Conservation (phyloP, 1,140 invertebrate genomes). For the Caenorhabditis remanei region DNA sequence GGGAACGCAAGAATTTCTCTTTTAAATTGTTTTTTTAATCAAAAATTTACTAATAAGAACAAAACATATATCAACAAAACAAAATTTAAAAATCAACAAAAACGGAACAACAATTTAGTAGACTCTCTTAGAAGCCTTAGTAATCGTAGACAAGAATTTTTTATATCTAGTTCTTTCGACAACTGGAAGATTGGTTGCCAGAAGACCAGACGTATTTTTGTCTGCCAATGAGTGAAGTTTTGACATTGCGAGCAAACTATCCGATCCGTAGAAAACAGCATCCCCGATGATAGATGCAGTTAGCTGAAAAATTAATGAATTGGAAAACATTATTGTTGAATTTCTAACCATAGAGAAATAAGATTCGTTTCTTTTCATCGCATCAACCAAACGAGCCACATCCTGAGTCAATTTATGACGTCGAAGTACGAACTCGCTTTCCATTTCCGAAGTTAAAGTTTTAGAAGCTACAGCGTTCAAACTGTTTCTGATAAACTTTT, state of each 20-base stretch:
- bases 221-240: slow-evolving; percentile 46
- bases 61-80: neutral
- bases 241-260: slow-evolving; percentile 20
- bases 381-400: slow-evolving; percentile 12
- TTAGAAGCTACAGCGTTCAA: slow-evolving; percentile 19
- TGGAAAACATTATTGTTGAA: neutral
- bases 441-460: neutral
- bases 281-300: slow-evolving; percentile 31
- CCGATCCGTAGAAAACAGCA: slow-evolving; percentile 32
- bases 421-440: neutral
- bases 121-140: slow-evolving; percentile 34
- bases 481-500: slow-evolving; percentile 40
- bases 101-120: slow-evolving; percentile 20
- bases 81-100: neutral
- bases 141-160: slow-evolving; percentile 40
- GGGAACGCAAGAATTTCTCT: neutral
- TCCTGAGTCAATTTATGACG: slow-evolving; percentile 41
- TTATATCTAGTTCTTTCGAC: slow-evolving; percentile 39
- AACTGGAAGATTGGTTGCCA: slow-evolving; percentile 13
- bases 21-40: neutral
- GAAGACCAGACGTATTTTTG: slow-evolving; percentile 27
- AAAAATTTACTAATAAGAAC: neutral
- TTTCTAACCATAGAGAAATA: slow-evolving; percentile 19
- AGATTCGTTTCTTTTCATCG: slow-evolving; percentile 35
- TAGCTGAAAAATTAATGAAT: neutral